Percentiles rank a stretch among this genome's conserved stretches.
phyloP scores from a whole-genome alignment of 1,140 invertebrate species.

The Nixonia krombeini region DNA sequence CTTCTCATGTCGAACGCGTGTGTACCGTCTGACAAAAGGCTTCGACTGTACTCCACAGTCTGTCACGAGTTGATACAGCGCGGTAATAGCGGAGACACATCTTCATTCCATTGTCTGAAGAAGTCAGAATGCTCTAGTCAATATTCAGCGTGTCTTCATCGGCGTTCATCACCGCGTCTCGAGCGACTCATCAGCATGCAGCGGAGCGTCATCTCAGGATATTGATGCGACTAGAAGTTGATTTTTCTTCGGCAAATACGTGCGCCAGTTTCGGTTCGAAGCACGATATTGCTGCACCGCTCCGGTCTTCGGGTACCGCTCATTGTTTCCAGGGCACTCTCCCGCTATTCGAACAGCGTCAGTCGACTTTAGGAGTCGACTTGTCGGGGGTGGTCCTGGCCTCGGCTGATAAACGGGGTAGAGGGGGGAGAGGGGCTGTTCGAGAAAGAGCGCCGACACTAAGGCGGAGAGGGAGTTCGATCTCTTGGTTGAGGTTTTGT shows the following conservation, averaged over 20 bases:
- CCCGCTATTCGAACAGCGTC: slow-evolving; percentile 5
- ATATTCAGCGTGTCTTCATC: slow-evolving; percentile 21
- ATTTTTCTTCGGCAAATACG: slow-evolving; percentile 21
- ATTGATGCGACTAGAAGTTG: slow-evolving; percentile 28
- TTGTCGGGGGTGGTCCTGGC: slow-evolving; percentile 4
- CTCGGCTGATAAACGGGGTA: background rate
- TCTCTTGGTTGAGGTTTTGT: slow-evolving; percentile 59
- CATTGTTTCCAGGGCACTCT: slow-evolving; percentile 27
- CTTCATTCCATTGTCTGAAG: slow-evolving; percentile 17
- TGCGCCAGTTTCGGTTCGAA: slow-evolving; percentile 11
- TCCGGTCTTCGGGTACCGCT: slow-evolving; percentile 13
- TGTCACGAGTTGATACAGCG: slow-evolving; percentile 4
- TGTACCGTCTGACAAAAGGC: no score
- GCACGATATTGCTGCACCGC: slow-evolving; percentile 13
- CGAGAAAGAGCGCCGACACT: slow-evolving; percentile 10
- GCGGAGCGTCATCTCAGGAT: slow-evolving; percentile 11
- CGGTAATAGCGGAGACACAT: background rate
- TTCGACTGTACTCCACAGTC: no score
- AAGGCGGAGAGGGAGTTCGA: slow-evolving; percentile 53
- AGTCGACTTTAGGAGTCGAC: slow-evolving; percentile 3
- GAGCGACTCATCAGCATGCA: slow-evolving; percentile 22
- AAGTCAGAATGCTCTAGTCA: slow-evolving; percentile 6
- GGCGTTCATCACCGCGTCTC: slow-evolving; percentile 18
- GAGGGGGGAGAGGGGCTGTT: slow-evolving; percentile 6
- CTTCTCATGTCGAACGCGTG: no score